Evolutionary conservation across 1,140 invertebrate genomes (phyloP).

Genomic region (Arion vulgaris): DNA sequence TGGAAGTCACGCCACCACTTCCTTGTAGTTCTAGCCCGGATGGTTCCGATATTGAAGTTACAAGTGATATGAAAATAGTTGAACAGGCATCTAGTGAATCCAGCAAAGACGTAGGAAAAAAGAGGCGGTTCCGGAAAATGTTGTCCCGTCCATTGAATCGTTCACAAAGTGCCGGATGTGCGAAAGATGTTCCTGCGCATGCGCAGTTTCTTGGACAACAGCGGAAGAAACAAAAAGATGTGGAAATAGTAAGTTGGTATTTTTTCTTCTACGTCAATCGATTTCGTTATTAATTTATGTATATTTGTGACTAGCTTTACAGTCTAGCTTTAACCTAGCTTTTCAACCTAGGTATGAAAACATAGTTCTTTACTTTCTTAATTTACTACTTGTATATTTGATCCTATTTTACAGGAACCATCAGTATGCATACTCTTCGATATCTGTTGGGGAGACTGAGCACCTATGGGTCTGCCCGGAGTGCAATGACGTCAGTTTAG

Average conservation of each 20-base stretch:
- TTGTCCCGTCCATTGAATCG: conserved; percentile 67
- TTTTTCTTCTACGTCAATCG: no score
- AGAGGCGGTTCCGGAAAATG: conserved; percentile 59
- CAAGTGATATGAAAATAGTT: neutral
- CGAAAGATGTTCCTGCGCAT: conserved; percentile 71
- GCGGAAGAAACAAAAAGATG: conserved; percentile 45
- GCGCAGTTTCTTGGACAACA: conserved; percentile 64
- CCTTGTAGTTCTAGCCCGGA: conserved; percentile 42
- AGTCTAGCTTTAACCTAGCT: no score
- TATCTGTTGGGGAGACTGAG: no score
- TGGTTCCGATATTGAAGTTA: conserved; percentile 37
- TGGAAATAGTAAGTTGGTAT: conserved; percentile 64
- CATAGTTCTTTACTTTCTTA: no score
- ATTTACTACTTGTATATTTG: no score
- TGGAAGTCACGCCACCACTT: conserved; percentile 7
- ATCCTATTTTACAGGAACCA: no score
- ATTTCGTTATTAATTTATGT: no score
- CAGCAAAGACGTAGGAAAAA: conserved; percentile 41
- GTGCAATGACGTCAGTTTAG: no score
- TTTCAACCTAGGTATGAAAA: no score
- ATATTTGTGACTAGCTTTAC: no score
- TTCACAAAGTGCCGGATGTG: conserved; percentile 72
- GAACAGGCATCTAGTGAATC: neutral
- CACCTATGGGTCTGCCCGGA: no score
- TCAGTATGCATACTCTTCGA: no score